Percentiles rank a stretch among this genome's conserved stretches.
Evolutionary conservation across 2,113 vertebrate genomes (phyloP).

Genomic region (Charadrius vociferus): DNA sequence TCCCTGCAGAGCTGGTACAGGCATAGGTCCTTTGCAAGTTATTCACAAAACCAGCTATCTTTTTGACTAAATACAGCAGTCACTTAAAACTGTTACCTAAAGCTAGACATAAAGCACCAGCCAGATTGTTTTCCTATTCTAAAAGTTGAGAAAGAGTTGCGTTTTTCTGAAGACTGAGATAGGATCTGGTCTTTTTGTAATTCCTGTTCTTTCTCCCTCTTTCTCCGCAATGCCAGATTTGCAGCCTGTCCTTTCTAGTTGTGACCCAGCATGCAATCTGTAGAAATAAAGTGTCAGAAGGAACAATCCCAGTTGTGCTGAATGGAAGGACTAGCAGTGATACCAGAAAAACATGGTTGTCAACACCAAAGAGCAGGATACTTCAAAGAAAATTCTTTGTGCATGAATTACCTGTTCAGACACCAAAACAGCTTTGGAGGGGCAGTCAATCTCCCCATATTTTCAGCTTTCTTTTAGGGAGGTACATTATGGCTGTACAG

Average conservation of each 20-base stretch:
- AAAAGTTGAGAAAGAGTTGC: background rate
- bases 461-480: background rate
- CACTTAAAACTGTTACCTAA: background rate
- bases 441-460: background rate
- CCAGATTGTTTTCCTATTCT: background rate
- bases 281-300: background rate
- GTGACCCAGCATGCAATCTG: background rate
- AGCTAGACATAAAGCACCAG: background rate
- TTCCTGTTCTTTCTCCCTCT: background rate
- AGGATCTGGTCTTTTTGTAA: background rate
- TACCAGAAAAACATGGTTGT: background rate
- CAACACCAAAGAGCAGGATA: background rate
- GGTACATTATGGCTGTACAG: background rate
- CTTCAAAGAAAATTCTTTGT: background rate
- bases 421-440: background rate
- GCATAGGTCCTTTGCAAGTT: background rate
- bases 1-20: background rate
- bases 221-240: background rate
- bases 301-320: background rate
- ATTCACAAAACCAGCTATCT: background rate
- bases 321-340: background rate
- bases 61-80: background rate
- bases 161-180: background rate
- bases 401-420: background rate
- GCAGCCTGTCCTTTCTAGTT: background rate